Conservation (phyloP, 1,140 invertebrate genomes). For the Drosophila melanica region DNA sequence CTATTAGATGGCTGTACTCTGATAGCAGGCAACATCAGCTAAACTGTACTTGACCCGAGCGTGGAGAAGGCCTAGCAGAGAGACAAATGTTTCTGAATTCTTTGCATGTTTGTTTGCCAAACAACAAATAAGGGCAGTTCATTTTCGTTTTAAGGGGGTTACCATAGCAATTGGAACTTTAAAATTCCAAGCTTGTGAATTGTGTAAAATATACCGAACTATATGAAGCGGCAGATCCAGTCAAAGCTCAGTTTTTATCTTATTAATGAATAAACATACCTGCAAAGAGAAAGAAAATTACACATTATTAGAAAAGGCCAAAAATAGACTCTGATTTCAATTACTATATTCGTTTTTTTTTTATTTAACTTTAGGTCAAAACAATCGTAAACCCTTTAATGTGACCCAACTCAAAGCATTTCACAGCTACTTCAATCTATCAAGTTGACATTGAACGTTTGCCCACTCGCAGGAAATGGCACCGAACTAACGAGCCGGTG, state of each 20-base stretch:
- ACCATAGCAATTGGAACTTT: conserved; percentile 17
- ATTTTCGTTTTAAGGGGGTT: neutral
- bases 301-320: conserved; percentile 24
- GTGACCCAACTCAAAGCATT: conserved; percentile 8
- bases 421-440: conserved; percentile 40
- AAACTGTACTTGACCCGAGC: conserved; percentile 18
- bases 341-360: conserved; percentile 29
- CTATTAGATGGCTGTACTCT: conserved; percentile 1
- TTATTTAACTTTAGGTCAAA: neutral
- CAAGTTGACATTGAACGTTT: conserved; percentile 27
- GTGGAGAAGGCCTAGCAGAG: neutral
- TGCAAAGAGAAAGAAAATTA: conserved; percentile 29
- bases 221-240: neutral
- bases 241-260: neutral
- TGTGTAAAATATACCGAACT: neutral
- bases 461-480: conserved; percentile 4
- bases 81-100: conserved; percentile 32
- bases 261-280: conserved; percentile 24
- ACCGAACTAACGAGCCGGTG: conserved; percentile 31
- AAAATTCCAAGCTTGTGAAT: neutral
- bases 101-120: conserved; percentile 21
- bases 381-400: neutral
- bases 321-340: conserved; percentile 7
- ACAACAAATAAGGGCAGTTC: conserved; percentile 7
- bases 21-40: conserved; percentile 11